Conservation (phyloP, 35 echinoderm and acorn worm species). For the Ptychodera flava region DNA sequence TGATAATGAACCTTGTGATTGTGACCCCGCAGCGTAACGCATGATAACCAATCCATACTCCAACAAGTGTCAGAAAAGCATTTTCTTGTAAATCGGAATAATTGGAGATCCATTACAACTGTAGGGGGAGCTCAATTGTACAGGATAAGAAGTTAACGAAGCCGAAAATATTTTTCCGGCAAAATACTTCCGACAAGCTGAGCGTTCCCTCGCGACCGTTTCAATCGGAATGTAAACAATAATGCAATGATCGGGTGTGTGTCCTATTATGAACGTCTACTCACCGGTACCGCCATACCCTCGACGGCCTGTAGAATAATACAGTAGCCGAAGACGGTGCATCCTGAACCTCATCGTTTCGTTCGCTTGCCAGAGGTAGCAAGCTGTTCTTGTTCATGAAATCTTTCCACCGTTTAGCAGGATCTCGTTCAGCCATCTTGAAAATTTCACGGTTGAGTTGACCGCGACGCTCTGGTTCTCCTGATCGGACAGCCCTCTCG, state of each 20-base stretch:
- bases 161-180: no score
- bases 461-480: slow-evolving; percentile 8
- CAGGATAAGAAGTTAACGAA: no score
- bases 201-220: not conserved
- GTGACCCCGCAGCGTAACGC: no score
- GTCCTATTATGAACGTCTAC: not conserved
- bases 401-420: slow-evolving; percentile 20
- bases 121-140: no score
- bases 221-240: not conserved
- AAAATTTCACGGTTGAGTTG: slow-evolving; percentile 10
- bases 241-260: no score
- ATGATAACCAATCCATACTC: no score
- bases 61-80: no score
- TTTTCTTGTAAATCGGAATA: no score
- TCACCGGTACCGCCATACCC: slow-evolving; percentile 29
- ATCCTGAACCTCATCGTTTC: slow-evolving; percentile 35
- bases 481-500: not conserved
- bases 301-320: slow-evolving; percentile 25
- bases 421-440: not conserved
- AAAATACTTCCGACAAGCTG: no score
- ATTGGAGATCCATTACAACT: no score
- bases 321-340: slow-evolving; percentile 30
- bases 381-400: slow-evolving; percentile 6
- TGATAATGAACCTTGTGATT: no score
- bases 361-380: slow-evolving; percentile 32